Base-by-base conservation (phyloP, 2,113 vertebrate genomes). In the Hydropotes inermis region DNA sequence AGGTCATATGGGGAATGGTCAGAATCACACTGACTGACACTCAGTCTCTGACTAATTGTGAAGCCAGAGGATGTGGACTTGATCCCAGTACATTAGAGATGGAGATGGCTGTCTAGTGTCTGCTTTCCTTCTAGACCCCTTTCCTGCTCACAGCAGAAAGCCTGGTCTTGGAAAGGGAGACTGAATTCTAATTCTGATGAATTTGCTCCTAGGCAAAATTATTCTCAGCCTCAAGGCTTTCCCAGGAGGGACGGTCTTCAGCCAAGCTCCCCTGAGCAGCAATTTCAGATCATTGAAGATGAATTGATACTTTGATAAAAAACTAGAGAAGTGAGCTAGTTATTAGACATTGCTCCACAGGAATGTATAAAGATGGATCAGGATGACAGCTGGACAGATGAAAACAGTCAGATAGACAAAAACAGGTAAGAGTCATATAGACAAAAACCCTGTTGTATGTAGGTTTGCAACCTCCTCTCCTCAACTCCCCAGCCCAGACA, bases 181-280 rank as follows among this genome's bases (percentile, higher is more conserved):
- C 23, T 30, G 36, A 70, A 60, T 64, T 88, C 33, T 39, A 88
- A 64, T 83, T 94, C 61, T 94, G 76, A 45, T 39, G 8, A 70
- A 23, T 36, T 52, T 60, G 15, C 36, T 50, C 50, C 33, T 45
- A 1, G 74, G 47, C 23, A 94, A 74, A 82, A 30, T 5, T 2
- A 9, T 43, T 88, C 54, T n/a, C 27, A 84, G 27, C 6, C 36
- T 79, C n/a, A 7, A 45, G 33, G 16, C 47, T 94, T 89, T n/a
- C 36, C 5, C 30, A 28, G 3, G 21, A 27, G 5, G 27, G 6
- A 52, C 7, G 13, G 8, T 70, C 43, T 55, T 93, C 10, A 45
- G 54, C 67, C n/a, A 9, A 14, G 2, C 13, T 89, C 45, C 27
- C 7, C 19, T 30, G 47, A 50, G 76, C 21, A 19, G 50, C n/a